Evolutionary conservation across 1,140 invertebrate genomes (phyloP).

Genomic region (Drosophila lowei): DNA sequence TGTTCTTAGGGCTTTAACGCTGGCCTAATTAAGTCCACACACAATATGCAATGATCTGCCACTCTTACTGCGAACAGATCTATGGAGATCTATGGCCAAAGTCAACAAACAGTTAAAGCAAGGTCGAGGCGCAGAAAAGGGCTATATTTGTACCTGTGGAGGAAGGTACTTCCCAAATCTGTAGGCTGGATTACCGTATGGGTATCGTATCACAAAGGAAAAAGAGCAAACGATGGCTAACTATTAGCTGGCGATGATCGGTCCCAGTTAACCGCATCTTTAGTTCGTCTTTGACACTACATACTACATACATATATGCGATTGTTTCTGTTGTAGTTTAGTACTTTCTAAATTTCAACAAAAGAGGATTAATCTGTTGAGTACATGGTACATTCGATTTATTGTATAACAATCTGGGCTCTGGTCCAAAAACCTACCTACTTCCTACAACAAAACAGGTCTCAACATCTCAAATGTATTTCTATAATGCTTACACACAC

Average conservation of each 20-base stretch:
- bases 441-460: conserved; percentile 18
- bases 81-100: conserved; percentile 32
- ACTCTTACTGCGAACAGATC: conserved; percentile 47
- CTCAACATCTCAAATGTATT: conserved; percentile 2
- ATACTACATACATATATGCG: too few species aligned
- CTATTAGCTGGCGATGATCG: conserved; percentile 3
- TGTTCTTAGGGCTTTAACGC: conserved; percentile 38
- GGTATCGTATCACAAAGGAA: conserved; percentile 19
- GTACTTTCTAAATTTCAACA: too few species aligned
- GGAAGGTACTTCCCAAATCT: conserved; percentile 5
- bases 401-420: too few species aligned
- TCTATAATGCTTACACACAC: conserved; percentile 32
- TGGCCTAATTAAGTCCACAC: conserved; percentile 57
- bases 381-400: too few species aligned
- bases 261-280: too few species aligned
- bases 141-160: conserved; percentile 14
- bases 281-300: too few species aligned
- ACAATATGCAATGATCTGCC: conserved; percentile 30
- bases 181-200: conserved; percentile 24
- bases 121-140: conserved; percentile 13
- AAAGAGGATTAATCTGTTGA: too few species aligned
- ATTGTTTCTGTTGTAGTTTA: too few species aligned
- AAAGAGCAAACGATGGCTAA: not conserved
- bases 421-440: conserved; percentile 27
- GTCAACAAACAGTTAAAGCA: conserved; percentile 64